Base-by-base conservation (phyloP, 2,888 invertebrate genomes). In the Mesorhabditis belari region DNA sequence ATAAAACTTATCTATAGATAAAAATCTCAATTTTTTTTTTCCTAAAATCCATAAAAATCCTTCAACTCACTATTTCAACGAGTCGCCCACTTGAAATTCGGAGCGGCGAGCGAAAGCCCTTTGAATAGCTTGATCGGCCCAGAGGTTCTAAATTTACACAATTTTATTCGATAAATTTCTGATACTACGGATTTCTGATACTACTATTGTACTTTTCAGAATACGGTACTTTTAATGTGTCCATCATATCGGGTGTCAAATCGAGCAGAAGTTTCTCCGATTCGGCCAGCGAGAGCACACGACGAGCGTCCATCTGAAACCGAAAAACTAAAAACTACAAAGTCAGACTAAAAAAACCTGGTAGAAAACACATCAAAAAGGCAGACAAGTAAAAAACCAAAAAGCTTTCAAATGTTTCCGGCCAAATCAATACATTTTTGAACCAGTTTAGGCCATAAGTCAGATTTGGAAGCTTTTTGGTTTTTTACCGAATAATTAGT, bases 1-100 rank as follows among this genome's bases (percentile, higher is more conserved):
- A 56, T 2, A 21, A 25, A 56, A 12, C n/a, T 2, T 44, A n/a
- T 23, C 21, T 27, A 24, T 6, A 21, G 12, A 21, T 28, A 19
- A 28, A 55, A 28, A 55, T 50, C 23, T 25, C 3, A 25, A 3
- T 17, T n/a, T 25, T 53, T 27, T 28, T 4, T 49, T 12, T 3
- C n/a, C n/a, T 26, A 57, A 61, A 5, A 57, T 25, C 3, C 21
- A 24, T 27, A 57, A n/a, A n/a, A 25, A 27, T n/a, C 23, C 21
- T 26, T 21, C 28, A 52, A 50, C 68, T 64, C 26, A 73, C 70
- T 71, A 67, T 27, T 57, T 49, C 27, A 68, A 50, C 25, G 63
- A 59, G 29, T 69, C 70, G 58, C 60, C 58, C 51, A 69, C 51
- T 57, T 71, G 69, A 53, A 63, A 67, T 51, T 70, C 67, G 28